phyloP scores from a whole-genome alignment of 2,113 vertebrate species.

The Sturnira hondurensis region DNA sequence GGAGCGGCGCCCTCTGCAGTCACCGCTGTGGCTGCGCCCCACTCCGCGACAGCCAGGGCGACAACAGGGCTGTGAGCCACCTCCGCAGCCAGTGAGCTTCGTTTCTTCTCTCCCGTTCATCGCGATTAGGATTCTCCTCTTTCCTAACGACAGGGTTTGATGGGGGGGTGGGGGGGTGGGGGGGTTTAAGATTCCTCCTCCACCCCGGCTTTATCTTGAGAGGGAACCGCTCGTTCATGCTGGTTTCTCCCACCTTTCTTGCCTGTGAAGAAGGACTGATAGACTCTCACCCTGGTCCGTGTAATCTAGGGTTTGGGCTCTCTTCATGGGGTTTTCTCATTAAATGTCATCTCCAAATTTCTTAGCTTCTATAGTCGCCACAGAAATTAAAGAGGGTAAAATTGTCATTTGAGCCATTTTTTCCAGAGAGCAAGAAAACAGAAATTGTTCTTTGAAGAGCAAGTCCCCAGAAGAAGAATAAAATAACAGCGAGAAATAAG shows the following conservation, averaged over 20 bases:
- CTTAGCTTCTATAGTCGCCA: background rate
- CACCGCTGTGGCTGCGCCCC: conserved; percentile 68
- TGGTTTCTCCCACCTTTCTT: background rate
- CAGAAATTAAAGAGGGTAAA: background rate
- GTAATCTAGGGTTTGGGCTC: background rate
- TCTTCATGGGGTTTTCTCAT: conserved; percentile 15
- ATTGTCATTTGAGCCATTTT: conserved; percentile 3
- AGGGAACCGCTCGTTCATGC: background rate
- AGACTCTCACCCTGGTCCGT: background rate
- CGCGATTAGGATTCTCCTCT: background rate
- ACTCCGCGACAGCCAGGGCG: conserved; percentile 64
- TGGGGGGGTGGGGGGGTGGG: background rate
- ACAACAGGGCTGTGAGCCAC: conserved; percentile 59
- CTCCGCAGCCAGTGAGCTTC: conserved; percentile 28
- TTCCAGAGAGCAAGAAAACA: conserved; percentile 18
- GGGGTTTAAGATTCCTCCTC: background rate
- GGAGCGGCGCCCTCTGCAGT: conserved; percentile 64
- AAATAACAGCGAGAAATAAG: background rate
- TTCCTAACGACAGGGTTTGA: background rate
- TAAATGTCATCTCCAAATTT: background rate
- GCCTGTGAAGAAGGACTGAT: conserved; percentile 18
- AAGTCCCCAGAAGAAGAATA: background rate
- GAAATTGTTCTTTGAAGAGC: conserved; percentile 14
- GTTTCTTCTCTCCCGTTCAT: background rate
- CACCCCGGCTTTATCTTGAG: background rate